Evolutionary conservation across 2,888 invertebrate species (phyloP).

Genomic region (Ferdinandea cuprea): DNA sequence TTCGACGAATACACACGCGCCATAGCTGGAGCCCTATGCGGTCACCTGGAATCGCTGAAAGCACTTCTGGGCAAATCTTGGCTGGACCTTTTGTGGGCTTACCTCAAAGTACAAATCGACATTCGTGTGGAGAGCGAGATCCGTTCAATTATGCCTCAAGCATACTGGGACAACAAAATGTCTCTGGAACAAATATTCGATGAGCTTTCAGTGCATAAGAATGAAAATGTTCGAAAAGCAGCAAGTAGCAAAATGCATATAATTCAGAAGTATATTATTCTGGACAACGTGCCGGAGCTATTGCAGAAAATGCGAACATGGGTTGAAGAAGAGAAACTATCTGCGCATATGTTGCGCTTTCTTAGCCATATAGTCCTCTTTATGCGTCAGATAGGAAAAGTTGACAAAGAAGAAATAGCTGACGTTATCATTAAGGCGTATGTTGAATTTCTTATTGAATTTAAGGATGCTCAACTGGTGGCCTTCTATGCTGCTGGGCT

Average conservation of each 20-base stretch:
- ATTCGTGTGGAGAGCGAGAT: constrained; percentile 92
- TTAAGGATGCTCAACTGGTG: constrained; percentile 90
- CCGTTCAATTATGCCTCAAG: constrained; percentile 86
- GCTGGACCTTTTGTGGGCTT: constrained; percentile 96
- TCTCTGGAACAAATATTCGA: constrained; percentile 88
- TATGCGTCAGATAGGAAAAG: constrained; percentile 90
- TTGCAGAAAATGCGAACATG: constrained; percentile 88
- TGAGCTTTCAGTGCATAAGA: constrained; percentile 86
- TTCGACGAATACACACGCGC: constrained; percentile 86
- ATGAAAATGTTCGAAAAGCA: constrained; percentile 83
- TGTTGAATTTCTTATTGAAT: constrained; percentile 88
- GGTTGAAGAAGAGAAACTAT: constrained; percentile 84
- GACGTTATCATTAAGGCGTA: constrained; percentile 90
- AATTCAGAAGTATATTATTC: constrained; percentile 93
- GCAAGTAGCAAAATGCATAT: constrained; percentile 88
- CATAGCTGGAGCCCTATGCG: constrained; percentile 91
- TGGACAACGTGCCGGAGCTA: constrained; percentile 90
- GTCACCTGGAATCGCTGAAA: constrained; percentile 90
- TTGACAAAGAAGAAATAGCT: constrained; percentile 87
- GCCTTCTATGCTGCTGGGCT: constrained; percentile 94
- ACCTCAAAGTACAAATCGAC: constrained; percentile 92
- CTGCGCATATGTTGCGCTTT: constrained; percentile 86
- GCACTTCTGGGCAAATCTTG: constrained; percentile 90
- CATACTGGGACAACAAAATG: constrained; percentile 88
- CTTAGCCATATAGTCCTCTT: constrained; percentile 93